Evolutionary conservation across 2,888 invertebrate genomes (phyloP).

Genomic region (Phengaris alcon): DNA sequence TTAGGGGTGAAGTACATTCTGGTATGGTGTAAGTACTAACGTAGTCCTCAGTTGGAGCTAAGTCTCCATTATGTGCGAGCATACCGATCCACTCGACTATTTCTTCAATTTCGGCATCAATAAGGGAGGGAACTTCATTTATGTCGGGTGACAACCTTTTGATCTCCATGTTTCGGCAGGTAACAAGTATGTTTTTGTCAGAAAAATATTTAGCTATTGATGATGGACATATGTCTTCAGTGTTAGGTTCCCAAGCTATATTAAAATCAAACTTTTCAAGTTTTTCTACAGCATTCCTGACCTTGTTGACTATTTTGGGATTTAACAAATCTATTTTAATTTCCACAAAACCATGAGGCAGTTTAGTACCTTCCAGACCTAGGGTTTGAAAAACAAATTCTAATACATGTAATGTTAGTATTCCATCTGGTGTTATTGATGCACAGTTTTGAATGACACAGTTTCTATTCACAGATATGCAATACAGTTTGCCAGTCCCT

Average conservation of each 20-base stretch:
- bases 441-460: conserved; percentile 63
- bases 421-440: conserved; percentile 62
- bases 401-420: conserved; percentile 55
- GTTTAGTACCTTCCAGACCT: conserved; percentile 63
- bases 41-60: conserved; percentile 53
- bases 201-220: conserved; percentile 68
- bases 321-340: conserved; percentile 56
- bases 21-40: conserved; percentile 62
- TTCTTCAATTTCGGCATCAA: conserved; percentile 57
- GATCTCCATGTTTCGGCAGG: conserved; percentile 45
- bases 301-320: conserved; percentile 47
- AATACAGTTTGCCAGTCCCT: conserved; percentile 57
- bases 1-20: conserved; percentile 51
- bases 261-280: conserved; percentile 56
- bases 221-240: conserved; percentile 62
- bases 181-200: conserved; percentile 51
- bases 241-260: conserved; percentile 59
- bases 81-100: conserved; percentile 70
- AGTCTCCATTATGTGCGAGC: conserved; percentile 52
- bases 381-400: conserved; percentile 63
- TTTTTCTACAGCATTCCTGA: conserved; percentile 49
- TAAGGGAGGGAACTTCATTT: conserved; percentile 54
- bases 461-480: conserved; percentile 54
- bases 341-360: conserved; percentile 58
- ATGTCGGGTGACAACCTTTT: conserved; percentile 50